These are phyloP conservation scores for Trisateles emortualis DNA, from an alignment of 2,888 invertebrate genomes.

Conservation along the genomic window DNA sequence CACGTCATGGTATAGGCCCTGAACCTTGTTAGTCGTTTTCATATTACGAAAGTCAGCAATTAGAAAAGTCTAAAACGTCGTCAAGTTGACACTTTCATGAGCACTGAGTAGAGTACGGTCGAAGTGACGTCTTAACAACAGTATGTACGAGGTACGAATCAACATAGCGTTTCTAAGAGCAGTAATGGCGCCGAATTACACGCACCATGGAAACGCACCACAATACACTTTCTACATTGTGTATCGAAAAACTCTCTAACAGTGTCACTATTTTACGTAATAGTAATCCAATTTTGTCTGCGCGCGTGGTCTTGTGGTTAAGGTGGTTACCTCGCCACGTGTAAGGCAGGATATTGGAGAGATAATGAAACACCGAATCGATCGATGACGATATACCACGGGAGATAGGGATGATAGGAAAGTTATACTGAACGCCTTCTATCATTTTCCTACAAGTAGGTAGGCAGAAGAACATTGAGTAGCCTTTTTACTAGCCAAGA, in stretches of 20 bases:
- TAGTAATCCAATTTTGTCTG: too few species aligned
- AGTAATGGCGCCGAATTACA: conserved; percentile 64
- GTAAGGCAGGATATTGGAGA: too few species aligned
- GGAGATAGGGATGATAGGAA: too few species aligned
- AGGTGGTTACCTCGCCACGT: too few species aligned
- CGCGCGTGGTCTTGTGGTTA: too few species aligned
- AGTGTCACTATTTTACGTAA: conserved; percentile 1
- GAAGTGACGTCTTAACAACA: conserved; percentile 27
- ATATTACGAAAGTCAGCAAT: conserved; percentile 32
- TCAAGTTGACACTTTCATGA: conserved; percentile 55
- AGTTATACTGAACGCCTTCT: too few species aligned
- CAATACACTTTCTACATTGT: conserved; percentile 51
- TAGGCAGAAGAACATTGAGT: too few species aligned
- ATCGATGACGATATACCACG: too few species aligned
- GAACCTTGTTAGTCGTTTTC: not conserved
- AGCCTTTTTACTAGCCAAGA: too few species aligned
- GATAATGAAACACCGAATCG: too few species aligned
- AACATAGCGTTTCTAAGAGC: conserved; percentile 14
- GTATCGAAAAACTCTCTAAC: conserved; percentile 13
- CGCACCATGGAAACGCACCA: conserved; percentile 59
- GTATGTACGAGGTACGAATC: conserved; percentile 5
- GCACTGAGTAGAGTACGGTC: conserved; percentile 29
- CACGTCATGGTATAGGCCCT: too few species aligned
- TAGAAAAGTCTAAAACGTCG: conserved; percentile 50
- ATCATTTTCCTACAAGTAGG: too few species aligned